Base-by-base conservation (phyloP, 2,888 invertebrate genomes). In the Diachrysia chrysitis region DNA sequence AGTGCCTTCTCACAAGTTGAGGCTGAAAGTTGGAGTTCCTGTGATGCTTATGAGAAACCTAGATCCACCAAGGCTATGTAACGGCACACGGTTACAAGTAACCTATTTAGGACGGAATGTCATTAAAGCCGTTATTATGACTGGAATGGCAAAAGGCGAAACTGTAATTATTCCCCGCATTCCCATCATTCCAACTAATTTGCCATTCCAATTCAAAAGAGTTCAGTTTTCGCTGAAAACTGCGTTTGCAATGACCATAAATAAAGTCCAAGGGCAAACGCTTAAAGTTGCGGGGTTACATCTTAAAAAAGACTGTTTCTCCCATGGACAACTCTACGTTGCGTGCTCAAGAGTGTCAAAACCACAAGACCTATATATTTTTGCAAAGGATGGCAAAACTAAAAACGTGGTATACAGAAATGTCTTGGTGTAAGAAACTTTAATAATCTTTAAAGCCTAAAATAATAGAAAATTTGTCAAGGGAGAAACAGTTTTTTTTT, bases 121-220 rank as follows among this genome's bases (percentile, higher is more conserved):
- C n/a, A 42, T 42, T 42, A 42, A 42, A 42, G 42, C 42, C n/a
- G 42, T 42, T n/a, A n/a, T 42, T n/a, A 42, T 42, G 42, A 42
- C 42, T 42, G 16, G 42, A 42, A 42, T 42, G 16, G 42, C 42
- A 42, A n/a, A 42, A 42, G 42, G 42, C 16, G 42, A 57, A 57
- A 57, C 10, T 57, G 35, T 35, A 19, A 57, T 57, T 35, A 92
- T 93, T 85, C 1, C 25, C 25, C 60, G 69, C 46, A 66, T 54
- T 29, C n/a, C n/a, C 12, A 62, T 23, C 2, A 62, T 55, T 21
- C 55, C 55, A n/a, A 62, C 61, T 16, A 55, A 55, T 62, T 62
- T 55, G 29, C 55, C 61, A 17, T 62, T 55, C n/a, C 55, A 55
- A n/a, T 42, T 42, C 16, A 62, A 62, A 62, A 46, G 23, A 62